phyloP scores from a whole-genome alignment of 2,797 vertebrate species.

The Takifugu rubripes region DNA sequence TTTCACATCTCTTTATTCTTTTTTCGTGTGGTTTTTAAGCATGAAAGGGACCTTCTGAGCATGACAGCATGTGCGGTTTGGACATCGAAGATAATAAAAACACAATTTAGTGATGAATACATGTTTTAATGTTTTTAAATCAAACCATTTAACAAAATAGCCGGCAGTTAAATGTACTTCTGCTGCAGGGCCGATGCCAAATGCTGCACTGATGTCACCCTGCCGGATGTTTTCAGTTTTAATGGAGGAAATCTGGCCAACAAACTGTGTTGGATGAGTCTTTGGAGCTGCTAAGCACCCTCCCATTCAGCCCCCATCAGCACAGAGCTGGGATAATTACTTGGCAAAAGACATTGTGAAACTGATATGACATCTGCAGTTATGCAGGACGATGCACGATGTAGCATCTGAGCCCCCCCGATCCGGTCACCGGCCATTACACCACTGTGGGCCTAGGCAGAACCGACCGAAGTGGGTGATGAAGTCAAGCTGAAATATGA shows the following conservation, averaged over 20 bases:
- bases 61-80: too few relatives aligned
- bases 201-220: background rate
- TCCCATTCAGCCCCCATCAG: conserved; percentile 1
- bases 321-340: conserved; percentile 44
- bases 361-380: conserved; percentile 53
- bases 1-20: too few relatives aligned
- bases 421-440: conserved; percentile 1
- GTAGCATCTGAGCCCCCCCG: conserved; percentile 4
- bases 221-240: conserved; percentile 15
- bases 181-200: background rate
- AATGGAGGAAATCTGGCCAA: conserved; percentile 19
- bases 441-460: conserved; percentile 7
- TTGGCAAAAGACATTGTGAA: conserved; percentile 34
- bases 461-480: background rate
- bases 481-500: conserved; percentile 2
- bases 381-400: conserved; percentile 39
- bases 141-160: too few relatives aligned
- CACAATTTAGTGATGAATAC: background rate
- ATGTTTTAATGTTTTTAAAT: background rate
- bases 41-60: too few relatives aligned
- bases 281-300: background rate
- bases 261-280: conserved; percentile 26
- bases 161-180: conserved; percentile 8
- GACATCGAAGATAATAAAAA: too few relatives aligned
- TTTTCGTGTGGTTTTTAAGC: too few relatives aligned